Evolutionary conservation across 2,888 invertebrate genomes (phyloP), one percentile per base, ranked within the genome.

Genomic region (Adelognathus sp.): DNA sequence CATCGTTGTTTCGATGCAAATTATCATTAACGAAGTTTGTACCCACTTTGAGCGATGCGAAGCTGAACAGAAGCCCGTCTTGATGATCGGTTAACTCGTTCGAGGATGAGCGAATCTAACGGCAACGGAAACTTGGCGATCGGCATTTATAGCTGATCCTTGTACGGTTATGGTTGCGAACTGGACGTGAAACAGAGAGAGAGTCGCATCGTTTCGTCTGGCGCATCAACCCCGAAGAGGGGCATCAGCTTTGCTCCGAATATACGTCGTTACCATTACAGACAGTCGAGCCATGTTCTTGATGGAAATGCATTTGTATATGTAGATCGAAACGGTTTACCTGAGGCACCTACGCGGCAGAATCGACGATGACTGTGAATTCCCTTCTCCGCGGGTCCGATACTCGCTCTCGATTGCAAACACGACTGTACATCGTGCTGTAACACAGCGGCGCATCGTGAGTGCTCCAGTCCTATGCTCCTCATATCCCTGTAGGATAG

Each of bases 91-190:
- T 61, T 73, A 52, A 54, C 76, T 61, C 69, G 58, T 63, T 60
- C 73, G 67, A 54, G 66, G 76, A 79, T 70, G 72, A 66, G 76
- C 60, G 63, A 72, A 33, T 72, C 64, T 73, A 70, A 64, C 72
- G 60, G 78, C 74, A 75, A 80, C 67, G 63, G 72, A 61, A 74
- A 74, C 74, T 76, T 63, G 52, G 70, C 63, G 70, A 74, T 80
- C 70, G 76, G 77, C 81, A 80, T 81, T 81, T 81, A 81, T 81
- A 81, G 80, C 76, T 79, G 71, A 80, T 77, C 80, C 80, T 75
- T 80, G 56, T 72, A 69, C 63, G 73, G 64, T 41, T 72, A 14
- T 46, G 41, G 58, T 64, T n/a, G 56, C 11, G 21, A 58, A 74
- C 58, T 64, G 41, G 41, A 64, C 64, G 44, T 41, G 70, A 63